Base-by-base conservation (phyloP, 2,797 vertebrate genomes). In the Rallus crepitans region DNA sequence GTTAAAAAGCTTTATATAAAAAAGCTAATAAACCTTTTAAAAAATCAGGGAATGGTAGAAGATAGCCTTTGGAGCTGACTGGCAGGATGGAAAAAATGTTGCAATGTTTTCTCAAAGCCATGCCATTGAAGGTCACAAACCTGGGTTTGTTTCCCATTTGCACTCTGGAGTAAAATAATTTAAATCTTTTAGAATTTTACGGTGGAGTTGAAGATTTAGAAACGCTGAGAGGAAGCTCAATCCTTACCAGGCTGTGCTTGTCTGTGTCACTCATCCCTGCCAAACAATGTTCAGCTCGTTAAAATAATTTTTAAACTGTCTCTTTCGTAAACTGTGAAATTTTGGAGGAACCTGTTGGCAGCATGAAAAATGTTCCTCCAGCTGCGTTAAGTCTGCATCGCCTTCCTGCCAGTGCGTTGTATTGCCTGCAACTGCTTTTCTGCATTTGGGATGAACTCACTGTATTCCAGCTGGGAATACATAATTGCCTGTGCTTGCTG, bases 331-430 rank as follows among this genome's bases (percentile, higher is more conserved):
- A 64, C 76, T 70, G 72, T 91, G 83, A 88, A 78, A 69, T 88
- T 89, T 89, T 84, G 91, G 91, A 96, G 81, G 60, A 90, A 89
- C 60, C 53, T 81, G 16, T 87, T 94, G 63, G 68, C 73, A 60
- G 27, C 42, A 72, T 84, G 69, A 63, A 87, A 88, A 85, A 60
- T 15, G 57, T 88, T 96, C 56, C 40, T 85, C 60, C 82, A 60
- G 61, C 65, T 64, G 21, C 5, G 3, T 70, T 73, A 73, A 60
- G n/a, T 37, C 64, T 68, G 35, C 45, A 6, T 91, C 79, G 66
- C 91, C 71, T 90, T 68, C 52, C 31, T 72, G 14, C 37, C 55
- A 1, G 0, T 42, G 39, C 53, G 18, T 73, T 73, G 24, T n/a
- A 15, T 23, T 52, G 65, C 60, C 78, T 87, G 48, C 39, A 35